Evolutionary conservation across 2,888 invertebrate species (phyloP).

Genomic region (Stegophylla sp.): DNA sequence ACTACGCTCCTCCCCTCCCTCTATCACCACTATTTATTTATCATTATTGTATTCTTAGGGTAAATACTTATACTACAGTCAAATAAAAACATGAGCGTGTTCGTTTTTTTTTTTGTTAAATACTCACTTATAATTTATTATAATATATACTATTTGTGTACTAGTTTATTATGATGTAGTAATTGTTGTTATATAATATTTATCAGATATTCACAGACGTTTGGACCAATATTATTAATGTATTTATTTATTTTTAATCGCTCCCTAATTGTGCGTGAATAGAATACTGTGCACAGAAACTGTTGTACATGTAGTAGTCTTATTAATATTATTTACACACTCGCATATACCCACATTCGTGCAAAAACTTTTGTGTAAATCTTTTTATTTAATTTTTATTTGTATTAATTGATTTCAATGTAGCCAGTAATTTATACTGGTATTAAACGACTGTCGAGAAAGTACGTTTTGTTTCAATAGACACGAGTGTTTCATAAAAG

Average conservation of each 20-base stretch:
- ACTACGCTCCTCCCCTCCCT: not conserved
- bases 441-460: not conserved
- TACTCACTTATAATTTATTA: conserved; percentile 2
- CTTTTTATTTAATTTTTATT: not conserved
- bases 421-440: not conserved
- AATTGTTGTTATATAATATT: conserved; percentile 21
- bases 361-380: not conserved
- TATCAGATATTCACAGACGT: conserved; percentile 3
- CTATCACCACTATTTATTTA: not conserved
- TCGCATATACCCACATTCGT: not conserved
- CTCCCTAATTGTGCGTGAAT: not conserved
- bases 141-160: not conserved
- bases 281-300: not conserved
- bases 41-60: not conserved
- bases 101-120: not conserved
- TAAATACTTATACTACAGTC: not conserved
- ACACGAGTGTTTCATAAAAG: not conserved
- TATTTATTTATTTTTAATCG: conserved; percentile 14
- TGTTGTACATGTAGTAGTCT: not conserved
- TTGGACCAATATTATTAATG: conserved; percentile 36
- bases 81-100: not conserved
- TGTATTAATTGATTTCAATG: not conserved
- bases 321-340: not conserved
- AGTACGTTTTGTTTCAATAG: not conserved
- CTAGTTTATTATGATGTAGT: not conserved